Evolutionary conservation across 2,888 invertebrate genomes (phyloP), one percentile per base, ranked within the genome.

Genomic region (Synanthedon tipuliformis): DNA sequence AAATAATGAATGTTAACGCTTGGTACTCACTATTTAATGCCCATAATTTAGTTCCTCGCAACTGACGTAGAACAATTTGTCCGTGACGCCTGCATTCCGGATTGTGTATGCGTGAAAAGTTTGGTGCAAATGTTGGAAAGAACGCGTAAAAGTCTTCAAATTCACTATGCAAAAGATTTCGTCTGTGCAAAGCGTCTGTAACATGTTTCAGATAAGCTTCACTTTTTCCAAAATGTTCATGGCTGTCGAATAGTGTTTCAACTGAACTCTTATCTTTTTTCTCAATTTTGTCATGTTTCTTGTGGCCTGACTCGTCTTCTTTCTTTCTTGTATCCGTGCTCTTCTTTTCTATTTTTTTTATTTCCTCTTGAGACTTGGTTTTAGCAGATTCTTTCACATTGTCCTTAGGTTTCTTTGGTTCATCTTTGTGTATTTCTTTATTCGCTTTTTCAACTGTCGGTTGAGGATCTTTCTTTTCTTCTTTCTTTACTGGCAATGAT

Each of bases 21-120:
- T 45, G 51, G n/a, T 62, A 88, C 90, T 89, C 84, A 92, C 92
- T 92, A 78, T 92, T 92, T 61, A 93, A 75, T 54, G 92, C 92
- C 93, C 93, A 93, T 60, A 92, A 68, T 75, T 92, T 92, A 57
- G 90, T 88, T 53, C 91, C 91, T 40, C 91, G 89, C 65, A 93
- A 75, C 75, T 93, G 92, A 58, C 91, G 85, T 60, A 92, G 79
- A 61, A 92, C 89, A 64, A 92, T 90, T 73, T 90, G 90, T 54
- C 92, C 90, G 60, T 92, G 92, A 68, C 91, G 90, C 61, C 91
- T 89, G 80, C 93, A 93, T 71, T 90, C 90, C 51, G 89, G 80
- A 68, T 90, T 89, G 66, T 89, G 88, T 58, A 91, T 89, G 59
- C 89, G 88, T 55, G 90, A 89, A 71, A 91, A 91, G 80, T 92